Conservation (phyloP, 92 coral and sea anemone species). For the Zoanthus sansibaricus region DNA sequence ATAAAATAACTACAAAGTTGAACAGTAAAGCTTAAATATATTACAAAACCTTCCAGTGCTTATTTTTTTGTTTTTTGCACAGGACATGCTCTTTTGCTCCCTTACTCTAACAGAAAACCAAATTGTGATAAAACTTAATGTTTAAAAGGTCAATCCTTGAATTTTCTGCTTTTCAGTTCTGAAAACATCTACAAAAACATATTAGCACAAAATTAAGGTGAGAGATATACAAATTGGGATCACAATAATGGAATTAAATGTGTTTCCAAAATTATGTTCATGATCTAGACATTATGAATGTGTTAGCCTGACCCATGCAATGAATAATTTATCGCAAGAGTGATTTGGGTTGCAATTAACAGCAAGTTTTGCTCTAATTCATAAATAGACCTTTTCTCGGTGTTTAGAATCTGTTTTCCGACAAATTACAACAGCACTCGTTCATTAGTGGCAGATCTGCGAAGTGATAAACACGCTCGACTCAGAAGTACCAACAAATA, state of each 20-base stretch:
- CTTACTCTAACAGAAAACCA: too few species aligned
- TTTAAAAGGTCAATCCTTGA: too few species aligned
- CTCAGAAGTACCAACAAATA: not conserved
- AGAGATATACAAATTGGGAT: not conserved
- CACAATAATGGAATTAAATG: not conserved
- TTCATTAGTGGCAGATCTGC: not conserved
- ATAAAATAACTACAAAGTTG: too few species aligned
- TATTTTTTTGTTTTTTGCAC: too few species aligned
- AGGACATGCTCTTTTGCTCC: too few species aligned
- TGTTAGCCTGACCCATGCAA: not conserved
- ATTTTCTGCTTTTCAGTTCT: too few species aligned
- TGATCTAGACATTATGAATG: slow-evolving; percentile 2
- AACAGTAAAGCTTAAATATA: too few species aligned
- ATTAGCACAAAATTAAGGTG: too few species aligned
- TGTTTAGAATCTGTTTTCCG: not conserved
- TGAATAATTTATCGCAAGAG: slow-evolving; percentile 25
- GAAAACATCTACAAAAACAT: too few species aligned
- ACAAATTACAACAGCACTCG: slow-evolving; percentile 12
- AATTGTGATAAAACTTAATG: too few species aligned
- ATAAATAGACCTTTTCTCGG: not conserved
- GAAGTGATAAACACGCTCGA: slow-evolving; percentile 1
- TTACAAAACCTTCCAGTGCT: too few species aligned
- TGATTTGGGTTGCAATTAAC: slow-evolving; percentile 28
- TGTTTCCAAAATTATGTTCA: not conserved
- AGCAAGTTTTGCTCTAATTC: not conserved